Conservation (phyloP, 2,888 invertebrate genomes). For the Encarsia formosa region DNA sequence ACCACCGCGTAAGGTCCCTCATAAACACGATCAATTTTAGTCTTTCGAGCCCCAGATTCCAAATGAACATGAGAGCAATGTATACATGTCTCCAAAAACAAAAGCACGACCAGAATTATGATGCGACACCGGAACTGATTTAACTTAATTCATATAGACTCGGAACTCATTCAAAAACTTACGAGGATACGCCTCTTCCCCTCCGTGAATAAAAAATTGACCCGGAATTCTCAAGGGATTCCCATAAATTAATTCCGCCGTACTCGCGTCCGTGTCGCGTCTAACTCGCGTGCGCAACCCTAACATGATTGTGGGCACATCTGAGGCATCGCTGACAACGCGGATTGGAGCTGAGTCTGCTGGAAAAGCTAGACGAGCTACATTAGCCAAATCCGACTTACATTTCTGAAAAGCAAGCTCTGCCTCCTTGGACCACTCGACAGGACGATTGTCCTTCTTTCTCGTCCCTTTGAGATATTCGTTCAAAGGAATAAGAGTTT, state of each 20-base stretch:
- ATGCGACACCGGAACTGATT: not conserved
- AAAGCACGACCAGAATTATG: not conserved
- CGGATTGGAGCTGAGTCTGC: no score
- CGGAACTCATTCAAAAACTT: not conserved
- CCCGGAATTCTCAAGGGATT: not conserved
- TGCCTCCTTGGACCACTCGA: no score
- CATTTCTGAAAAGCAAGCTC: no score
- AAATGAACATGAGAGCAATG: not conserved
- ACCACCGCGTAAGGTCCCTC: no score
- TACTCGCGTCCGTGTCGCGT: not conserved
- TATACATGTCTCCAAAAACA: not conserved
- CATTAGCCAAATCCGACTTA: no score
- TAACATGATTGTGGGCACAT: not conserved
- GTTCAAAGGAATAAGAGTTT: no score
- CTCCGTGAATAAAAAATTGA: not conserved
- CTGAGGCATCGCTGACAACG: no score
- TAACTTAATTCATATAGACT: not conserved
- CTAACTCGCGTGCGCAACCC: not conserved
- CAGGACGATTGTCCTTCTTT: slow-evolving; percentile 11
- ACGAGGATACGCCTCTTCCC: not conserved
- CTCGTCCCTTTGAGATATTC: no score
- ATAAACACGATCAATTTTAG: no score
- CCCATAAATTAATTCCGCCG: not conserved
- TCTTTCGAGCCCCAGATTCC: no score
- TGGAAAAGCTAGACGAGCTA: no score